These are phyloP conservation scores for Echinarachnius parma DNA, from an alignment of 53 echinoderm and acorn worm genomes.

Conservation along the genomic window DNA sequence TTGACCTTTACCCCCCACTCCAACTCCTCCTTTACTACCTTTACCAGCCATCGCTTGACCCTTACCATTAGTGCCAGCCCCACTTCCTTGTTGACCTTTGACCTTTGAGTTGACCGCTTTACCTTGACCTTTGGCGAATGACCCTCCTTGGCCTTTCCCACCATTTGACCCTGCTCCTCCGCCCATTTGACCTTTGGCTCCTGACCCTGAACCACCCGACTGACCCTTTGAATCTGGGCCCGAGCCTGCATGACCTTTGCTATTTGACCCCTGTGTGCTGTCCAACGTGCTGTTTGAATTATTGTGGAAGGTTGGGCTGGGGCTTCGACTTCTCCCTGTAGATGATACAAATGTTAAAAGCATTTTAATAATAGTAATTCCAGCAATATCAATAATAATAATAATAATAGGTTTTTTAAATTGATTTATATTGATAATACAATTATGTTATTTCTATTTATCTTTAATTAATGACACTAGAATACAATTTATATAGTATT, in stretches of 20 bases:
- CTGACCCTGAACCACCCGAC: background rate
- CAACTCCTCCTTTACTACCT: background rate
- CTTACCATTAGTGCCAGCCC: background rate
- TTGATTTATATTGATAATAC: too few relatives aligned
- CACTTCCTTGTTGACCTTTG: conserved; percentile 1
- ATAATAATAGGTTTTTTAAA: too few relatives aligned
- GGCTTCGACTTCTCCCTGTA: conserved; percentile 86
- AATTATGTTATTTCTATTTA: too few relatives aligned
- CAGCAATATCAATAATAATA: too few relatives aligned
- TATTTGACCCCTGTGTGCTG: background rate
- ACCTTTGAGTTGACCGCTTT: background rate
- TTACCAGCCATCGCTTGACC: conserved; percentile 4
- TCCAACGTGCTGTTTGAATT: conserved; percentile 1
- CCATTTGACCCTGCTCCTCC: background rate
- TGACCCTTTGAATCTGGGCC: conserved; percentile 26
- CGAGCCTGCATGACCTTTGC: background rate
- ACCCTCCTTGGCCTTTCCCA: background rate
- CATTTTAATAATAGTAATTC: too few relatives aligned
- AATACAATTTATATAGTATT: too few relatives aligned
- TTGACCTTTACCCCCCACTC: conserved; percentile 26
- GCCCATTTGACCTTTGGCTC: background rate
- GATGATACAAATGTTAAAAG: background rate
- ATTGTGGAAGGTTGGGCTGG: conserved; percentile 68
- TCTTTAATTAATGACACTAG: too few relatives aligned
- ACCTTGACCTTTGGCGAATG: background rate